Evolutionary conservation across 2,797 vertebrate species (phyloP).

Genomic region (Distichodus sexfasciatus): DNA sequence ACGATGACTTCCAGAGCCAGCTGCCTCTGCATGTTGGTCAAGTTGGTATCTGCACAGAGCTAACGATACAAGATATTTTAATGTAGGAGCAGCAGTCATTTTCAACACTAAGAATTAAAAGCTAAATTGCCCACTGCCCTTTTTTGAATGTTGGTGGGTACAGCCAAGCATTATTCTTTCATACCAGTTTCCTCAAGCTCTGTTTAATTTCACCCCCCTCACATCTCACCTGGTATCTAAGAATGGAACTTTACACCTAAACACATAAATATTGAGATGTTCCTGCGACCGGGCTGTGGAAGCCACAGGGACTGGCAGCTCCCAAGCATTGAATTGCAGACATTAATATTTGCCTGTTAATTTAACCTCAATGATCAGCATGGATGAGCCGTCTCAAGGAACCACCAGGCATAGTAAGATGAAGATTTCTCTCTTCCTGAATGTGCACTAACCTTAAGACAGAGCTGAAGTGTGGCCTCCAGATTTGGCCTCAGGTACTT

Average conservation of each 20-base stretch:
- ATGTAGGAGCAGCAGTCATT: too few relatives aligned
- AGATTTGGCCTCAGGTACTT: constrained; percentile 95
- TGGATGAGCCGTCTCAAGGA: constrained; percentile 33
- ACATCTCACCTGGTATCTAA: too few relatives aligned
- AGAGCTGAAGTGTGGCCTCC: constrained; percentile 92
- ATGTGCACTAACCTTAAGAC: constrained; percentile 82
- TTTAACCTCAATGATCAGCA: constrained; percentile 37
- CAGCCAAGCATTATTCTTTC: too few relatives aligned
- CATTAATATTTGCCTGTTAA: constrained; percentile 37
- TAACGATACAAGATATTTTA: constrained; percentile 59
- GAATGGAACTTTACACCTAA: too few relatives aligned
- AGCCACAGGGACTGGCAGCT: constrained; percentile 14
- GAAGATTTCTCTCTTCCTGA: too few relatives aligned
- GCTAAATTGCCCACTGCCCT: too few relatives aligned
- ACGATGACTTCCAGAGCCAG: constrained; percentile 95
- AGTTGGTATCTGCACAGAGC: constrained; percentile 89
- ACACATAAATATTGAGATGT: too few relatives aligned
- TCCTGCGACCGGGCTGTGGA: constrained; percentile 48
- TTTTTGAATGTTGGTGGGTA: too few relatives aligned
- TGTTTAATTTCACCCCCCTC: too few relatives aligned
- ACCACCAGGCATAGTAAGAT: constrained; percentile 53
- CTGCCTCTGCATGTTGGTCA: constrained; percentile 96
- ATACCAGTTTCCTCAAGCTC: too few relatives aligned
- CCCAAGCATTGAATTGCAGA: constrained; percentile 44
- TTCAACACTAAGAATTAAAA: too few relatives aligned